These are phyloP conservation scores for Sceloporus tristichus DNA, from an alignment of 2,113 vertebrate species.

Conservation along the genomic window DNA sequence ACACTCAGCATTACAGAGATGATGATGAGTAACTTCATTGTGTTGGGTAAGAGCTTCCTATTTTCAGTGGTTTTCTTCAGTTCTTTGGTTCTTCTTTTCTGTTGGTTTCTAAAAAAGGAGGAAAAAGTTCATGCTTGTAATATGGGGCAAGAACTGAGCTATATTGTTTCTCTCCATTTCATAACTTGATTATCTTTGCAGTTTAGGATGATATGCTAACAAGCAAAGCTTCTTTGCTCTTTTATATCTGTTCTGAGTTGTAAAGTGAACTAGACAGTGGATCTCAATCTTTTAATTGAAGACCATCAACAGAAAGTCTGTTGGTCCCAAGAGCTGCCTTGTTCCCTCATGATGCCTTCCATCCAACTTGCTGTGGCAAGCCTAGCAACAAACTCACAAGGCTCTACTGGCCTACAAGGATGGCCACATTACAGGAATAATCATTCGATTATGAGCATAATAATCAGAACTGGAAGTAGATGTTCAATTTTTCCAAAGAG, in stretches of 20 bases:
- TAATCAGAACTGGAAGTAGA: too few species aligned
- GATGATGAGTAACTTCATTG: constrained; percentile 64
- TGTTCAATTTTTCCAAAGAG: background rate
- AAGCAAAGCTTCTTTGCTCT: background rate
- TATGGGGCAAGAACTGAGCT: background rate
- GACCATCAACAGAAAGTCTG: background rate
- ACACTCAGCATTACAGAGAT: constrained; percentile 40
- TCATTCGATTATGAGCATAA: background rate
- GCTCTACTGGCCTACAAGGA: background rate
- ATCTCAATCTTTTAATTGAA: background rate
- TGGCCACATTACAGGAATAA: background rate
- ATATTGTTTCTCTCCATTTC: background rate
- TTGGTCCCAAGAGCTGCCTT: background rate
- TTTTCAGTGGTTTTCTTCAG: constrained; percentile 5
- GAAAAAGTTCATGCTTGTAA: constrained; percentile 2
- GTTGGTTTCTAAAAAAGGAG: constrained; percentile 58
- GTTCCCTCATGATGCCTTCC: background rate
- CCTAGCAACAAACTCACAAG: background rate
- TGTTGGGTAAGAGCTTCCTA: constrained; percentile 38
- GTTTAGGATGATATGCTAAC: background rate
- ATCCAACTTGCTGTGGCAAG: background rate
- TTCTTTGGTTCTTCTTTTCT: constrained; percentile 43
- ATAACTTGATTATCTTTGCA: background rate
- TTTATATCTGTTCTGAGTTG: background rate
- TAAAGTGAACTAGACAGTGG: background rate